phyloP scores from a whole-genome alignment of 2,113 vertebrate species.

The Progne subis region DNA sequence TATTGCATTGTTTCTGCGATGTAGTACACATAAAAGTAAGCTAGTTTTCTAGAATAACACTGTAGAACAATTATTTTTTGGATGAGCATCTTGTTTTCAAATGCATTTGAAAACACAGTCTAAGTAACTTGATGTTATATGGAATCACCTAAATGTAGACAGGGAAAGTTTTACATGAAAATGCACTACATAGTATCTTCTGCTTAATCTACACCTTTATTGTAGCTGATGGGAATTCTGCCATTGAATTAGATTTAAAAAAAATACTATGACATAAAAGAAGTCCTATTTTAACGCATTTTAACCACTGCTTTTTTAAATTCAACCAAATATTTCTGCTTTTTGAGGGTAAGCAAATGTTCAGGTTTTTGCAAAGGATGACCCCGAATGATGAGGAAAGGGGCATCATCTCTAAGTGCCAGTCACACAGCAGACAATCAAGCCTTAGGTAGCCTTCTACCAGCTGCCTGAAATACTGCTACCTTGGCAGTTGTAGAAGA shows the following conservation, averaged over 20 bases:
- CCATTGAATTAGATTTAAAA: background rate
- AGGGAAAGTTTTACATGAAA: background rate
- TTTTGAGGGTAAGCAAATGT: background rate
- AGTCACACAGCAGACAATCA: background rate
- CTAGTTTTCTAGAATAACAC: background rate
- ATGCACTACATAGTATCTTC: background rate
- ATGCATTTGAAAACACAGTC: background rate
- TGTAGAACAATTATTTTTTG: background rate
- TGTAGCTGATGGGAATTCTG: background rate
- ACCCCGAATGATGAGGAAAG: fast-evolving
- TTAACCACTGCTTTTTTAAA: background rate
- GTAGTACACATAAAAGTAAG: background rate
- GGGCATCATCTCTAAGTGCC: background rate
- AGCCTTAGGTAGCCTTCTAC: background rate
- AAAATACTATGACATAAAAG: background rate
- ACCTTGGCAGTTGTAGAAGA: background rate
- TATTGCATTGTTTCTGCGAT: background rate
- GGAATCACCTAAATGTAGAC: background rate
- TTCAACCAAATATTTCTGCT: background rate
- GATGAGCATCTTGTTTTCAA: background rate
- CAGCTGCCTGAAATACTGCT: background rate
- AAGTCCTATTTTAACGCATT: background rate
- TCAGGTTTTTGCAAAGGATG: background rate
- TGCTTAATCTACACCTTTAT: background rate
- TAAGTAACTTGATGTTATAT: background rate